Conservation (phyloP, 1,140 invertebrate species). For the Drosophila asahinai region DNA sequence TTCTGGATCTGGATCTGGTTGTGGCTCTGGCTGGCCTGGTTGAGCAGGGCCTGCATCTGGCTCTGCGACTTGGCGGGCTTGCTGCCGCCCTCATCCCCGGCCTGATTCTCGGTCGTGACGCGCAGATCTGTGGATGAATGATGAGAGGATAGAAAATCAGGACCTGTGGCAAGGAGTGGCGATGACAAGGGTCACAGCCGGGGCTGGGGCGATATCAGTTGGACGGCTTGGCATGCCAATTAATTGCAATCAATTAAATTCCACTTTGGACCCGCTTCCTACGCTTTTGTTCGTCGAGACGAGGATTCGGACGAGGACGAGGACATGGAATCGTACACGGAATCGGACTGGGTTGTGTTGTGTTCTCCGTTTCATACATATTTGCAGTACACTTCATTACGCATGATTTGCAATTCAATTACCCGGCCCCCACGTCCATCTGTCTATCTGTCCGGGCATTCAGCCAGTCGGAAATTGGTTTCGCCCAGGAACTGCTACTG, state of each 20-base stretch:
- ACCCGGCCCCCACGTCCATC: conserved; percentile 50
- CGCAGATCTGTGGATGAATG: conserved; percentile 66
- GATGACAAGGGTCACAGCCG: conserved; percentile 12
- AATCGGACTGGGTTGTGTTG: conserved; percentile 14
- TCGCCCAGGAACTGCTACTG: conserved; percentile 11
- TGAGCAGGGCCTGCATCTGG: conserved; percentile 39
- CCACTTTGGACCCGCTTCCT: conserved; percentile 39
- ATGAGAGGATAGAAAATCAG: neutral
- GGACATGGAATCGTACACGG: neutral
- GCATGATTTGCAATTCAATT: conserved; percentile 82
- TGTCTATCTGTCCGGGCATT: conserved; percentile 34
- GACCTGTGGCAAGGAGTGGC: neutral
- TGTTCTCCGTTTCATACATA: conserved; percentile 59
- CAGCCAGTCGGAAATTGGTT: conserved; percentile 50
- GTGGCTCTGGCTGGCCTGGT: conserved; percentile 22
- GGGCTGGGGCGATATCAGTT: neutral
- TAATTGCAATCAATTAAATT: conserved; percentile 80
- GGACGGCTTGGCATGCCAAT: conserved; percentile 52
- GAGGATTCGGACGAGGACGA: neutral
- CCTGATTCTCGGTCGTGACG: conserved; percentile 69
- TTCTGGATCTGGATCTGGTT: conserved; percentile 6
- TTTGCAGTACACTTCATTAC: conserved; percentile 77
- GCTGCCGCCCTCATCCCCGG: conserved; percentile 39
- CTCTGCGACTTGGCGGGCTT: conserved; percentile 31
- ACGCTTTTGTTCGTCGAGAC: conserved; percentile 15